Conservation (phyloP, 2,797 vertebrate genomes). For the Scyliorhinus canicula region DNA sequence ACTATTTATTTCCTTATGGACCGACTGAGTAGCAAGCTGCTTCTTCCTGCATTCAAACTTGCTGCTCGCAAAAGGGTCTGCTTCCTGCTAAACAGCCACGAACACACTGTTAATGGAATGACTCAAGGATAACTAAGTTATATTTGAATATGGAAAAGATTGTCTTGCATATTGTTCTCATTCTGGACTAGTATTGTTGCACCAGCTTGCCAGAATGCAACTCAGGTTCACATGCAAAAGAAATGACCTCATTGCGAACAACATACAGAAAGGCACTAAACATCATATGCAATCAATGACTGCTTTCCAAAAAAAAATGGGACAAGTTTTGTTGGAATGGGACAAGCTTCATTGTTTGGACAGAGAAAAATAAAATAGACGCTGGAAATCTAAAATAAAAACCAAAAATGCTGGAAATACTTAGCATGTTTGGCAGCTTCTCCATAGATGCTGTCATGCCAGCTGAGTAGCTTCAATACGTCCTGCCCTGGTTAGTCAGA, state of each 20-base stretch:
- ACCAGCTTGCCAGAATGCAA: background rate
- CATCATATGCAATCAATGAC: background rate
- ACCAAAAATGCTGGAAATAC: background rate
- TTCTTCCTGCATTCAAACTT: slow-evolving; percentile 5
- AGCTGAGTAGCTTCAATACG: background rate
- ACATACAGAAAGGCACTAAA: background rate
- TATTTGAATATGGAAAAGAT: background rate
- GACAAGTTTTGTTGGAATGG: background rate
- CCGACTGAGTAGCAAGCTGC: background rate
- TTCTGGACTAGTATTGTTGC: background rate
- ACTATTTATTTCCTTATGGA: background rate
- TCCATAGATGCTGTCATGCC: too few species aligned
- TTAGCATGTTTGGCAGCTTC: background rate
- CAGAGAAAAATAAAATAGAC: background rate
- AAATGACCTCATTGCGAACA: background rate
- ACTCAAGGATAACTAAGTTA: background rate
- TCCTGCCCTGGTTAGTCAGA: background rate
- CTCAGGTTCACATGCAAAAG: background rate
- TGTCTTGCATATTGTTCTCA: background rate
- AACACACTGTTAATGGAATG: background rate
- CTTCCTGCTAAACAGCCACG: background rate
- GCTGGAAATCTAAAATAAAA: background rate
- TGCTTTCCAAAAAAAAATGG: background rate
- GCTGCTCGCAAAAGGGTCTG: background rate
- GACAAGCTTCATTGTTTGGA: background rate